Evolutionary conservation across 2,113 vertebrate species (phyloP), one percentile per base, ranked within the genome.

Genomic region (Lagopus leucura): DNA sequence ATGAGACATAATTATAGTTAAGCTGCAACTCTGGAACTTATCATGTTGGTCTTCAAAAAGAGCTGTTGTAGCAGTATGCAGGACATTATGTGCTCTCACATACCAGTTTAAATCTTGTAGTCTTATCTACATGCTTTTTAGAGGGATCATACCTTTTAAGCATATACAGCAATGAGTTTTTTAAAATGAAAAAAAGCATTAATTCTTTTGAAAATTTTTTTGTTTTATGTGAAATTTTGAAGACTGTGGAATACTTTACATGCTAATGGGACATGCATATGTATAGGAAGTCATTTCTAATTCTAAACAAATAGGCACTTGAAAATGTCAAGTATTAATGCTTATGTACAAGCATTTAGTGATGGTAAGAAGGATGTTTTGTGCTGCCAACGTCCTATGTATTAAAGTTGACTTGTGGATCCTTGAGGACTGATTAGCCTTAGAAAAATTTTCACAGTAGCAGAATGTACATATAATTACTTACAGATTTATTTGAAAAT

Each of bases 401-500:
- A 28, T 7, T 32, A 90, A 64, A 58, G 47, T 25, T 66, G 52
- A 5, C 3, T 82, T 84, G 45, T 1, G 1, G 28, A 34, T 93
- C 81, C 78, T 91, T 30, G 45, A 79, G 75, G 75, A 76, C 60
- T 86, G 22, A 75, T 88, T 67, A 88, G 74, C 64, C 42, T 71
- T 81, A 24, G 18, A 76, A 90, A 89, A 48, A 30, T 81, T 87
- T 92, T 93, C 66, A 74, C 20, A 58, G 34, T n/a, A 78, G 36
- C 36, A 82, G 70, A 92, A 64, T 55, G 80, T 45, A 82, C 4
- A 14, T 78, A 54, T 30, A 61, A 34, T 84, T 86, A 87, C 28
- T 42, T 82, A 78, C 27, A 76, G 50, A 63, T 79, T 77, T 79
- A 57, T 89, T 81, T 95, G 83, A 89, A 92, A 80, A 65, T 77